A percentile compares a stretch with the other conserved stretches of the same genome.
Evolutionary conservation across 2,888 invertebrate species (phyloP).

Genomic region (Euspilapteryx auroguttella): DNA sequence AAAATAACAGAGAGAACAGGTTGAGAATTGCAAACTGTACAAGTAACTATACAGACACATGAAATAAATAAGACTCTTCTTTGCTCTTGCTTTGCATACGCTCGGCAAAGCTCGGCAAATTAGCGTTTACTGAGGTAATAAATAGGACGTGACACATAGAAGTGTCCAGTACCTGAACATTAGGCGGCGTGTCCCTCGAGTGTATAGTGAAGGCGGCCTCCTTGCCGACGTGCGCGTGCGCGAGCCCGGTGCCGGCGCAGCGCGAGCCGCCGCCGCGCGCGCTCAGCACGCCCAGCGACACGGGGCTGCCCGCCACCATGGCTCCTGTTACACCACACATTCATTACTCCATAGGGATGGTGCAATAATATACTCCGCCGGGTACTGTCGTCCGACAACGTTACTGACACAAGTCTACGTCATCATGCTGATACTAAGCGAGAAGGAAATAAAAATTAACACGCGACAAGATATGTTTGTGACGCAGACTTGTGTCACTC

Average conservation of each 20-base stretch:
- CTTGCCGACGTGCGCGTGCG: slow-evolving; percentile 70
- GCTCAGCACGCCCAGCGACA: slow-evolving; percentile 52
- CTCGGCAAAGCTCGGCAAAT: no score
- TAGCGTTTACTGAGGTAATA: background rate
- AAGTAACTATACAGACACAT: no score
- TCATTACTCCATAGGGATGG: background rate
- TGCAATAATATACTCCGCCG: no score
- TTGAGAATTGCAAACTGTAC: no score
- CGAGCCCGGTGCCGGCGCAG: slow-evolving; percentile 69
- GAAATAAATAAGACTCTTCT: background rate
- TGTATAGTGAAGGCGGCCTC: slow-evolving; percentile 72
- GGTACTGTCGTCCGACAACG: no score
- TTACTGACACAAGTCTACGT: no score
- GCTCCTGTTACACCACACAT: slow-evolving; percentile 22
- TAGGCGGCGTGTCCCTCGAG: slow-evolving; percentile 57
- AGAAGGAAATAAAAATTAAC: no score
- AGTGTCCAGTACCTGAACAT: slow-evolving; percentile 56
- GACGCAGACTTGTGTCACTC: no score
- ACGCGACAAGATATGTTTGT: no score
- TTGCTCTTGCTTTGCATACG: no score
- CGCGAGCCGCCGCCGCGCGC: slow-evolving; percentile 46
- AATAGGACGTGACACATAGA: background rate
- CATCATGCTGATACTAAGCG: no score
- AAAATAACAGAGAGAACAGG: no score
- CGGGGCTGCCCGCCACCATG: slow-evolving; percentile 62